These are phyloP conservation scores for Calidris pugnax DNA, from an alignment of 2,113 vertebrate genomes.

Conservation along the genomic window DNA sequence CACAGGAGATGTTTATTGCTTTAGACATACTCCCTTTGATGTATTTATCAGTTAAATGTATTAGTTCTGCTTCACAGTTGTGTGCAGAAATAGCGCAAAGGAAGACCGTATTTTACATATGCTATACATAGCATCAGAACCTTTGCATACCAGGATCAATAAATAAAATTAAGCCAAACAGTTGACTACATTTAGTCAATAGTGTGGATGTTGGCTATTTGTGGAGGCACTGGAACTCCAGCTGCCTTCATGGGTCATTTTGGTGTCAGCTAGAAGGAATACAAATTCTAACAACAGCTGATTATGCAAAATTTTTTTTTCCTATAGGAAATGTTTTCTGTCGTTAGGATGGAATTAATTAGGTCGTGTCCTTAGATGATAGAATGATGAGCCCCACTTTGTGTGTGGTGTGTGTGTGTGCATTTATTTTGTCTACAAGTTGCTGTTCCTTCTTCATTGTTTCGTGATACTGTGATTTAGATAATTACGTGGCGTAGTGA, in stretches of 20 bases:
- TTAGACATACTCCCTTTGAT: slow-evolving; percentile 69
- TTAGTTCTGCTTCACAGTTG: slow-evolving; percentile 68
- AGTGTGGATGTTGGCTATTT: background rate
- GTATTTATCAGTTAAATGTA: slow-evolving; percentile 72
- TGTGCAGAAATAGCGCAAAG: slow-evolving; percentile 39
- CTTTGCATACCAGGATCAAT: slow-evolving; percentile 1
- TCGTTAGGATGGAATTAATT: background rate
- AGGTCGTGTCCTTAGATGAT: background rate
- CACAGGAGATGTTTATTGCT: slow-evolving; percentile 70
- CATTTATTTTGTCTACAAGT: background rate
- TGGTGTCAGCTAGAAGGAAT: background rate
- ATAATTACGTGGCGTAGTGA: background rate
- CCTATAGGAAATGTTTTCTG: background rate
- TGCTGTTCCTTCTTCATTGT: background rate
- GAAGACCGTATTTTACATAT: slow-evolving; percentile 22
- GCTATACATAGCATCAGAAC: slow-evolving; percentile 8
- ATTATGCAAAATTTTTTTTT: background rate
- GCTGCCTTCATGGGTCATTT: background rate
- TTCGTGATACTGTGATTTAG: background rate
- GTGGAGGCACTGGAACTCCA: background rate
- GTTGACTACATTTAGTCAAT: background rate
- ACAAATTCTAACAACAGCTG: background rate
- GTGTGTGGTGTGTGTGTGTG: background rate
- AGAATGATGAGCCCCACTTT: background rate
- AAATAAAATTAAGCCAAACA: background rate